Evolutionary conservation across 2,797 vertebrate species (phyloP).

Genomic region (Alauda arvensis): DNA sequence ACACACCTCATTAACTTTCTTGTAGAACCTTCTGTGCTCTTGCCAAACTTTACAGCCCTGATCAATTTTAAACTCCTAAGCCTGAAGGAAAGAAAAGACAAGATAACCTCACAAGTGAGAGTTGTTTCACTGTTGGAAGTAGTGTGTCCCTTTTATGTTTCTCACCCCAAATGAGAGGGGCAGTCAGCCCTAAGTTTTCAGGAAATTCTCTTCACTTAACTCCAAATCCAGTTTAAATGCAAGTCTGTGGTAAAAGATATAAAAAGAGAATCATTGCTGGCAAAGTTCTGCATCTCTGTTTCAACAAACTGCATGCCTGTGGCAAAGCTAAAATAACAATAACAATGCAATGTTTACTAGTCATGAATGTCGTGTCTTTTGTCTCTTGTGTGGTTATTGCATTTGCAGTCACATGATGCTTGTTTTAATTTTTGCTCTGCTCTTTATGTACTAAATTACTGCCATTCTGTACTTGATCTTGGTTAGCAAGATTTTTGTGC

Average conservation of each 20-base stretch:
- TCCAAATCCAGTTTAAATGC: conserved; percentile 61
- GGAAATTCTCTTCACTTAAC: conserved; percentile 62
- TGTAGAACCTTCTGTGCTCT: neutral
- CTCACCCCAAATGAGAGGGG: neutral
- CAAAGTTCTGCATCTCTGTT: conserved; percentile 58
- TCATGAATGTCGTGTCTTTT: conserved; percentile 60
- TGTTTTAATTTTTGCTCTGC: conserved; percentile 58
- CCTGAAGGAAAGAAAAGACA: neutral
- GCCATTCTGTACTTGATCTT: conserved; percentile 57
- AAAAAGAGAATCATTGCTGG: conserved; percentile 56
- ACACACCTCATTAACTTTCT: neutral
- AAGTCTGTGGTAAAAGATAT: conserved; percentile 57
- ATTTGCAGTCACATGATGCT: conserved; percentile 53
- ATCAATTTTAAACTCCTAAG: neutral
- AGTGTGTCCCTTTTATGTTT: neutral
- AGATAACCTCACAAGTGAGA: neutral
- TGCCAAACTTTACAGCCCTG: neutral
- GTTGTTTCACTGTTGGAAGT: neutral
- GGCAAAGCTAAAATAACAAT: conserved; percentile 68
- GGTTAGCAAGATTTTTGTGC: conserved; percentile 40
- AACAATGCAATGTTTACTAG: conserved; percentile 59
- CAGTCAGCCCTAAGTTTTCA: conserved; percentile 54
- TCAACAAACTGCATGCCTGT: conserved; percentile 61
- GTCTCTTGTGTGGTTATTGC: conserved; percentile 63
- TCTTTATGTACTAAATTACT: conserved; percentile 63